Evolutionary conservation across 2,888 invertebrate species (phyloP), one percentile per base, ranked within the genome.

Genomic region (Ganaspis brasiliensis): DNA sequence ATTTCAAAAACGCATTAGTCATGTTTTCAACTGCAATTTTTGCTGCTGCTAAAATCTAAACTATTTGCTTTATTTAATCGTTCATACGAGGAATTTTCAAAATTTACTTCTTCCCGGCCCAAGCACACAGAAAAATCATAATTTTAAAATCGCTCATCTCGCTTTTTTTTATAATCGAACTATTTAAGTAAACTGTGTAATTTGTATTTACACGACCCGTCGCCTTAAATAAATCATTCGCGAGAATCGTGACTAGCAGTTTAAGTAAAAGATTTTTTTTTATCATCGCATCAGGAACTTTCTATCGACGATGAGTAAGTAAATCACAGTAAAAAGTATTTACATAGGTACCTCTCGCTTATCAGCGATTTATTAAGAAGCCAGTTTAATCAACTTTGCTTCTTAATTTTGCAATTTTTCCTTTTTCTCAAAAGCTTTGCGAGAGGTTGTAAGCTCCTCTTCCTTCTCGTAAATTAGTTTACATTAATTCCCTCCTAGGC

Each of bases 291-390:
- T 77, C 81, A 84, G 82, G 81, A 84, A 83, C 81, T 81, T 83
- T 82, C 78, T 81, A 75, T 82, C 78, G 78, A 80, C 82, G 81
- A 81, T 82, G 81, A 79, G 79, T 75, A 74, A 82, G 67, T 75
- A 83, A 83, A 85, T 85, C 85, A 85, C 85, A 85, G 84, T 82
- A 79, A 85, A 83, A 78, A 80, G 81, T 85, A 83, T 85, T 75
- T 85, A 84, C 84, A 85, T 63, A 40, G 61, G n/a, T 61, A 19
- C 52, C 61, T 37, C 63, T 16, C 72, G 14, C 21, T 40, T 21
- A n/a, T 16, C 16, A 59, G 4, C 31, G 35, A 61, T 26, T 57
- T 57, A 57, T 57, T 26, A 26, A 14, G 12, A 56, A 56, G n/a
- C 9, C 19, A 12, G 57, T 57, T 26, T 57, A 31, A 21, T 40